These are phyloP conservation scores for Cataglyphis livida DNA, from an alignment of 2,888 invertebrate genomes.

Conservation along the genomic window DNA sequence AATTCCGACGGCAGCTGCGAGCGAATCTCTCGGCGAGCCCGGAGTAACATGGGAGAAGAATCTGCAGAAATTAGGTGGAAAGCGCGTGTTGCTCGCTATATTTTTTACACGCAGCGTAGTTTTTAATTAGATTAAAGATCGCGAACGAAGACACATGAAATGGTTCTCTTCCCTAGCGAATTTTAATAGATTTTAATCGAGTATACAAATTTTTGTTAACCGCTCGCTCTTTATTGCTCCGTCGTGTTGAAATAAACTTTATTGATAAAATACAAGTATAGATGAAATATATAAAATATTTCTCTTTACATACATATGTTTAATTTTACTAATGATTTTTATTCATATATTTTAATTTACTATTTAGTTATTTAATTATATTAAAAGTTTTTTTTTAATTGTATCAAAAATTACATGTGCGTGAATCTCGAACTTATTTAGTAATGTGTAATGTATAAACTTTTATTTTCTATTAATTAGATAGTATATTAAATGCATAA, in stretches of 20 bases:
- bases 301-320: not conserved
- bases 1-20: slow-evolving; percentile 72
- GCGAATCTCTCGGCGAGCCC: slow-evolving; percentile 58
- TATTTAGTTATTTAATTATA: not conserved
- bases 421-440: not conserved
- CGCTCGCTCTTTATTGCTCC: not conserved
- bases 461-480: not conserved
- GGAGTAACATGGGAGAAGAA: slow-evolving; percentile 52
- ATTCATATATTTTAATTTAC: not conserved
- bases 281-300: not conserved
- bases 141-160: not conserved
- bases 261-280: not conserved
- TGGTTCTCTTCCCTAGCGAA: not conserved
- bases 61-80: slow-evolving; percentile 60
- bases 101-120: not conserved
- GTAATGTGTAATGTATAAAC: not conserved
- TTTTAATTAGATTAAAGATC: slow-evolving; percentile 55
- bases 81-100: slow-evolving; percentile 18
- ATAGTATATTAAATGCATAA: not conserved
- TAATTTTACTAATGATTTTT: not conserved
- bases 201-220: not conserved
- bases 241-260: not conserved
- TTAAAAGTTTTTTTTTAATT: too few species aligned
- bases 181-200: not conserved
- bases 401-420: too few species aligned